These are phyloP conservation scores for Hirtodrosophila histrioides DNA, from an alignment of 2,888 invertebrate genomes.

Conservation along the genomic window DNA sequence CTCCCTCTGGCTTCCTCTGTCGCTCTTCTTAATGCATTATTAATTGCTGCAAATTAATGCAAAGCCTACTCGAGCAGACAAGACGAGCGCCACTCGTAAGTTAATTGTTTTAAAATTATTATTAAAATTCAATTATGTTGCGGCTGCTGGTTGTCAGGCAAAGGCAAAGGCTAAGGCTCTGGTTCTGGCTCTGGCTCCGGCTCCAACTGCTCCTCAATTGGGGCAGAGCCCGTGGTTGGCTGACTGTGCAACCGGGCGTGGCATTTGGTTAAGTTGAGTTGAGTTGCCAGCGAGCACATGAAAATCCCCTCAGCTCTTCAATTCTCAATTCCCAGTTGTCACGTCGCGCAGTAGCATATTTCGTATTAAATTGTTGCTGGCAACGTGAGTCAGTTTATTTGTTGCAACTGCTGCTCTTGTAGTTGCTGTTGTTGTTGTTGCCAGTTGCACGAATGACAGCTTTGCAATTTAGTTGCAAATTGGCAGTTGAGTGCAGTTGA, in stretches of 20 bases:
- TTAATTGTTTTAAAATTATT: conserved; percentile 68
- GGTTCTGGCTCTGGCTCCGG: too few species aligned
- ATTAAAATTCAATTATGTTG: conserved; percentile 69
- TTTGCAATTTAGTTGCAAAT: conserved; percentile 72
- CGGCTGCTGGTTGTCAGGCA: conserved; percentile 10
- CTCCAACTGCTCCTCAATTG: not conserved
- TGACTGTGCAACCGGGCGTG: conserved; percentile 45
- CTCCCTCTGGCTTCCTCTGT: not conserved
- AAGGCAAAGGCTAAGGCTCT: too few species aligned
- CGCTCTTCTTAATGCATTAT: conserved; percentile 59
- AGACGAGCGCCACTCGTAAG: conserved; percentile 36
- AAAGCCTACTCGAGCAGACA: conserved; percentile 18
- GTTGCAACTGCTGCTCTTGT: conserved; percentile 25
- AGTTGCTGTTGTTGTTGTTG: conserved; percentile 20
- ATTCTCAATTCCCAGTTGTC: conserved; percentile 55
- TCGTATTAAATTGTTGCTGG: conserved; percentile 64
- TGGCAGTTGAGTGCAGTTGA: conserved; percentile 63
- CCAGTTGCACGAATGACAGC: conserved; percentile 58
- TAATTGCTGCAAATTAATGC: conserved; percentile 65
- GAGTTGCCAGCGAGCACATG: conserved; percentile 17
- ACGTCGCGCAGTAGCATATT: conserved; percentile 58
- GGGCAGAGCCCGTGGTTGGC: conserved; percentile 28
- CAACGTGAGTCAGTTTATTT: conserved; percentile 61
- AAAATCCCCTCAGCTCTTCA: conserved; percentile 6
- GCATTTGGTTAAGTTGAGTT: conserved; percentile 49